These are phyloP conservation scores for Iguana delicatissima DNA, from an alignment of 2,797 vertebrate species.

Conservation along the genomic window DNA sequence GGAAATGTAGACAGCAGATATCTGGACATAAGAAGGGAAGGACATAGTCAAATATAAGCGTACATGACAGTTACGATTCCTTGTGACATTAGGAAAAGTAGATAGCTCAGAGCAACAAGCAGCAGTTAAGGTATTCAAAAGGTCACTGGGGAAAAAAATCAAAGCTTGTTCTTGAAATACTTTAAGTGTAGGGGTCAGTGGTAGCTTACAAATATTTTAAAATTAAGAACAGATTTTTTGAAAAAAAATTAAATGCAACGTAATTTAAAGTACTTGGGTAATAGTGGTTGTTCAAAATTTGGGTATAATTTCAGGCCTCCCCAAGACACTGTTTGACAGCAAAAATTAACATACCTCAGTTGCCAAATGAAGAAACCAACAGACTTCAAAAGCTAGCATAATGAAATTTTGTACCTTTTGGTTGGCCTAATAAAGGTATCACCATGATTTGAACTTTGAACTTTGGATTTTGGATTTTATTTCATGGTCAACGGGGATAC, in stretches of 20 bases:
- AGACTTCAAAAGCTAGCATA: too few relatives aligned
- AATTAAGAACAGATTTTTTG: background rate
- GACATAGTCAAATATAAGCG: constrained; percentile 71
- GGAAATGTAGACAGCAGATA: constrained; percentile 57
- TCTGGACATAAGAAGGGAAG: constrained; percentile 55
- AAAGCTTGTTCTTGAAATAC: background rate
- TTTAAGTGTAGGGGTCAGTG: background rate
- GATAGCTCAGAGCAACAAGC: constrained; percentile 64
- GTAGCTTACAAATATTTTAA: background rate
- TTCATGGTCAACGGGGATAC: too few relatives aligned
- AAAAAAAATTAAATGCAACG: background rate
- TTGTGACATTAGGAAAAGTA: constrained; percentile 67
- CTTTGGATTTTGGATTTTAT: too few relatives aligned
- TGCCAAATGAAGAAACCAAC: too few relatives aligned
- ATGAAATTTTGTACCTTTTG: too few relatives aligned
- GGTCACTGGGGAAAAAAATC: constrained; percentile 55
- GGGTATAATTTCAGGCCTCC: too few relatives aligned
- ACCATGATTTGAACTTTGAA: too few relatives aligned
- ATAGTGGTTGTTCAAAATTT: background rate
- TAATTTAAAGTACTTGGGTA: background rate
- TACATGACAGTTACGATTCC: constrained; percentile 72
- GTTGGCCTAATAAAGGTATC: too few relatives aligned
- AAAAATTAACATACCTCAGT: too few relatives aligned
- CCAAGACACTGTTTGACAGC: too few relatives aligned
- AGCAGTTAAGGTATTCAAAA: constrained; percentile 64